Evolutionary conservation across 1,140 invertebrate genomes (phyloP), one percentile per base, ranked within the genome.

Genomic region (Oedothorax gibbosus): DNA sequence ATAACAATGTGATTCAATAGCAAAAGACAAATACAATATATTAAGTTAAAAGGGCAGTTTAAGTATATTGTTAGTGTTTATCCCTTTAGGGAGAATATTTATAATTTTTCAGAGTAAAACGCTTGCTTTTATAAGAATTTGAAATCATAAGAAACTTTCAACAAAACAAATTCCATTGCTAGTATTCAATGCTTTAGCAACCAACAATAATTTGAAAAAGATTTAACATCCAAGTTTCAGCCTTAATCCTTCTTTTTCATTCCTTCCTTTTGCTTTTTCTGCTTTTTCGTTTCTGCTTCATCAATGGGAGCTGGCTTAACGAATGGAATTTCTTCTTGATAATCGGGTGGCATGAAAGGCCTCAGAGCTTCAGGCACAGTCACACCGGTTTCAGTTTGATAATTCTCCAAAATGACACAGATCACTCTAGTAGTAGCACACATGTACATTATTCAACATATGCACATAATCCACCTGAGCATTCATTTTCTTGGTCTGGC

Each of bases 361-460:
- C 94, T 93, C 3, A 99, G 90, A 7, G 92, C 93, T 88, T 96
- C 93, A 50, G 98, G 98, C 62, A 99, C 94, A 88, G 93, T 93
- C 68, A 99, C 93, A 0, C 98, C 97, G 80, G 95, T 96, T 88
- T 99, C 97, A 0, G 95, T 98, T 92, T 99, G 99, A 91, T 98
- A 93, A 64, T 97, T 96, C 91, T 99, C 99, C 12, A 99, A 91
- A 86, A 99, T 93, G 12, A 96, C 98, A 91, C 99, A 99, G 88
- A 99, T 99, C 5, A 97, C 96, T 77, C 99, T 92, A 0, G 99
- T 99, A 0, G 96, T 96, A 1, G 99, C 99, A 91, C 98, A 99
- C 96, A 99, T 98, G 7, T 99, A n/a, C 99, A 4, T 98, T 98
- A 91, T 99, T 99, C 86, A 99, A 90, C 99, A 99, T 99, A 88